phyloP scores from a whole-genome alignment of 2,797 vertebrate species.

The Falco cherrug region DNA sequence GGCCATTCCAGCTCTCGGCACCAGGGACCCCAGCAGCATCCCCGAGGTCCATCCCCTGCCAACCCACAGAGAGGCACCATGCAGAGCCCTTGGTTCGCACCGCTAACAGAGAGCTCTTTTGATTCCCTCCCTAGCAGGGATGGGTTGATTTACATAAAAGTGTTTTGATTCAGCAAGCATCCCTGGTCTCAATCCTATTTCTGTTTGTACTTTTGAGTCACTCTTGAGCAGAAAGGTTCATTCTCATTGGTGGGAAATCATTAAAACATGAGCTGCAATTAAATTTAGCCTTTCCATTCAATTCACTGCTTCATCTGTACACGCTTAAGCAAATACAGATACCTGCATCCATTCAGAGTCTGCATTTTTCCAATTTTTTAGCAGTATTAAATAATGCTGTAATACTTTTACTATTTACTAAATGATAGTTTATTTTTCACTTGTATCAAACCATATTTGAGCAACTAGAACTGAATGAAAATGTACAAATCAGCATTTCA shows the following conservation, averaged over 20 bases:
- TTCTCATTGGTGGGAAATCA: background rate
- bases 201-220: background rate
- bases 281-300: background rate
- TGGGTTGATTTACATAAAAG: background rate
- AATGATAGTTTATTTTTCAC: background rate
- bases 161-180: background rate
- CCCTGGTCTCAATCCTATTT: background rate
- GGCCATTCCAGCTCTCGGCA: background rate
- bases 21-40: background rate
- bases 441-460: background rate
- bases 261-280: background rate
- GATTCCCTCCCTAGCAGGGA: background rate
- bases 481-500: constrained; percentile 28
- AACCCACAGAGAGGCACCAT: accelerated
- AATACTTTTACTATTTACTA: background rate
- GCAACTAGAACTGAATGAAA: constrained; percentile 12
- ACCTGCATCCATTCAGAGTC: background rate
- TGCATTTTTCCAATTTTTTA: background rate
- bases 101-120: accelerated
- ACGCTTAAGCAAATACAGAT: background rate
- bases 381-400: background rate
- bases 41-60: accelerated
- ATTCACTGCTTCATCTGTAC: background rate
- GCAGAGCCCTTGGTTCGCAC: accelerated
- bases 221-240: background rate